Conservation (phyloP, 2,113 vertebrate genomes). For the Thamnaconus septentrionalis region DNA sequence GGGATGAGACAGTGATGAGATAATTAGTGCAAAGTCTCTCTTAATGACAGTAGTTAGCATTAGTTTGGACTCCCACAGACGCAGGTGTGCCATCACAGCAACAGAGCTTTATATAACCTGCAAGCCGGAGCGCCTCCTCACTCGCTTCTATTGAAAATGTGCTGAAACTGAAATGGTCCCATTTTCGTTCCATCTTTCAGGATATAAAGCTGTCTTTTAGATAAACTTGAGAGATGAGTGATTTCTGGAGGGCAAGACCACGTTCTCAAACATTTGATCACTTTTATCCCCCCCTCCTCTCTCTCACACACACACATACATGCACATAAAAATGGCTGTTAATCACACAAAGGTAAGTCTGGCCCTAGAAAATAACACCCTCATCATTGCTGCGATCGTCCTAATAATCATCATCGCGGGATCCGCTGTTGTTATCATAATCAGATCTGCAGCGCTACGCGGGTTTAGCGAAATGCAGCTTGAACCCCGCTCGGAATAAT, state of each 20-base stretch:
- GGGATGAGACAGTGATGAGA: constrained; percentile 54
- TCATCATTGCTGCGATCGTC: constrained; percentile 42
- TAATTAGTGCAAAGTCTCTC: constrained; percentile 57
- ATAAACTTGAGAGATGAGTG: constrained; percentile 32
- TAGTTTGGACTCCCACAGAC: constrained; percentile 46
- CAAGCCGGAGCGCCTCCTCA: neutral
- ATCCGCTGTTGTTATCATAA: constrained; percentile 60
- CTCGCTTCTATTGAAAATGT: no score
- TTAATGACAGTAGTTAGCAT: constrained; percentile 60
- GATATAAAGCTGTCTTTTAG: constrained; percentile 27
- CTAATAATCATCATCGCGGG: constrained; percentile 66
- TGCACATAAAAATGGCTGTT: constrained; percentile 8
- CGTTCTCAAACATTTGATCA: constrained; percentile 24
- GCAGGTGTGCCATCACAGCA: constrained; percentile 39
- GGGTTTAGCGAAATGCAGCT: constrained; percentile 56
- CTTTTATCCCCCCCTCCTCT: neutral
- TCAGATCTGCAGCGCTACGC: constrained; percentile 56
- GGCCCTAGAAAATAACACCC: constrained; percentile 53
- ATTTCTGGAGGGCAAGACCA: constrained; percentile 36
- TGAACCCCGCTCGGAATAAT: constrained; percentile 64
- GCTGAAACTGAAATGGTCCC: constrained; percentile 28
- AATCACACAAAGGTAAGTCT: constrained; percentile 46
- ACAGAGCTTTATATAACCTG: constrained; percentile 19
- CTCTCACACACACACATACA: neutral
- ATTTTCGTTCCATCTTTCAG: constrained; percentile 25